phyloP scores from a whole-genome alignment of 1,140 invertebrate species.

The Diprion similis region DNA sequence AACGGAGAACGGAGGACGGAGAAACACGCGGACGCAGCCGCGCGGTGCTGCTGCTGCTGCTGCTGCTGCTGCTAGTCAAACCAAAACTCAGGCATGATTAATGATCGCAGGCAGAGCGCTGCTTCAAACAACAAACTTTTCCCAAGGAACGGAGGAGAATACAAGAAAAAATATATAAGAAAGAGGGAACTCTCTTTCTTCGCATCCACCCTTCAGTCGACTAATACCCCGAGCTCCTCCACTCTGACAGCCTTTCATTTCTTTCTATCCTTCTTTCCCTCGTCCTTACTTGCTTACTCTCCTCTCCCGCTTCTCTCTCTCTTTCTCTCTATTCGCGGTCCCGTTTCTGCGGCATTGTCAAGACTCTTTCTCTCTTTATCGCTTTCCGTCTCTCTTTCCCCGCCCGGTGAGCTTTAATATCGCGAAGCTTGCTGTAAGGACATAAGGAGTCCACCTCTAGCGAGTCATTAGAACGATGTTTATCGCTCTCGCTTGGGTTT shows the following conservation, averaged over 20 bases:
- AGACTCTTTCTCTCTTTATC: not conserved
- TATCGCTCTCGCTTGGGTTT: too few relatives aligned
- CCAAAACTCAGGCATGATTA: constrained; percentile 71
- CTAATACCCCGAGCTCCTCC: constrained; percentile 57
- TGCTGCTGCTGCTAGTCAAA: constrained; percentile 65
- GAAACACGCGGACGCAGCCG: constrained; percentile 21
- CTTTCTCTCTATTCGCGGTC: constrained; percentile 7
- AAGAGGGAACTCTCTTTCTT: constrained; percentile 64
- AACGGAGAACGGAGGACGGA: constrained; percentile 27
- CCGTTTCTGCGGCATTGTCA: not conserved
- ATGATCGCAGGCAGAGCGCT: constrained; percentile 64
- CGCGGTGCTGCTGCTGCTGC: constrained; percentile 37
- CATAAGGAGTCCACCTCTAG: too few relatives aligned
- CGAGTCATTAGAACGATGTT: too few relatives aligned
- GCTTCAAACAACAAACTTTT: constrained; percentile 73
- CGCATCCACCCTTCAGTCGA: constrained; percentile 61
- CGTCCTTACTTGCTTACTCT: constrained; percentile 42
- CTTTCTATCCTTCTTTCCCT: constrained; percentile 18
- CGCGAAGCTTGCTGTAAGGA: too few relatives aligned
- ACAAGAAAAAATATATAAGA: constrained; percentile 66
- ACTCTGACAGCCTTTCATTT: constrained; percentile 40
- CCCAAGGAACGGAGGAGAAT: constrained; percentile 64
- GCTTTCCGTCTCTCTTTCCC: not conserved
- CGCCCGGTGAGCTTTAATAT: not conserved
- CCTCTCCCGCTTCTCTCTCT: constrained; percentile 36